These are phyloP conservation scores for Aepyceros melampus DNA, from an alignment of 2,113 vertebrate genomes.

Conservation along the genomic window DNA sequence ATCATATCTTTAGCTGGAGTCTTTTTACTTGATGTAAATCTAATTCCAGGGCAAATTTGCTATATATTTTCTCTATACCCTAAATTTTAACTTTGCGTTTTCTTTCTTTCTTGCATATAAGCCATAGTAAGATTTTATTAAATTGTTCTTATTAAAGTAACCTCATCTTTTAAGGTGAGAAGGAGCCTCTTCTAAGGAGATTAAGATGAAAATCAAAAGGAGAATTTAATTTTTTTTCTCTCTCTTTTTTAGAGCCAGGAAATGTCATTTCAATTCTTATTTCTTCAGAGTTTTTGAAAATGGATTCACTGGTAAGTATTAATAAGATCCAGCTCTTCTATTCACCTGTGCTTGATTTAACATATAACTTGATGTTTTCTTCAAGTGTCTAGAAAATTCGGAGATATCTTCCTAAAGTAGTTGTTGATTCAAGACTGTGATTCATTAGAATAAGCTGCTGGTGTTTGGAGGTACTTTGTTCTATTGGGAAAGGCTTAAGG, in stretches of 20 bases:
- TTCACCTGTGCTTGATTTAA: not conserved
- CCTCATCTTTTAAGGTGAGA: slow-evolving; percentile 26
- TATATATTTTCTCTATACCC: not conserved
- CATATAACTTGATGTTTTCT: not conserved
- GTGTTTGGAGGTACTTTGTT: not conserved
- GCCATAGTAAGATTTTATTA: not conserved
- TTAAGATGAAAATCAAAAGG: slow-evolving; percentile 1
- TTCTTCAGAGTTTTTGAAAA: slow-evolving; percentile 99
- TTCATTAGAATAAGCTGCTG: not conserved
- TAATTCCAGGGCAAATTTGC: slow-evolving; percentile 15
- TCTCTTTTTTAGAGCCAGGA: slow-evolving; percentile 91
- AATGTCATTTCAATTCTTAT: slow-evolving; percentile 99
- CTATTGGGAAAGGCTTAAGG: not conserved
- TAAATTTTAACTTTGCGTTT: slow-evolving; percentile 4
- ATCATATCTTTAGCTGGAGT: not conserved
- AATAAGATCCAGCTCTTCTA: slow-evolving; percentile 10
- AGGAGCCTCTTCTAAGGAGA: slow-evolving; percentile 18
- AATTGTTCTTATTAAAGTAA: slow-evolving; percentile 40
- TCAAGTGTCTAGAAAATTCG: slow-evolving; percentile 13
- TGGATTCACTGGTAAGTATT: slow-evolving; percentile 98
- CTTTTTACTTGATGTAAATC: not conserved
- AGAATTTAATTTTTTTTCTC: slow-evolving; percentile 40
- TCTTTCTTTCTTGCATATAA: slow-evolving; percentile 32
- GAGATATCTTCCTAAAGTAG: not conserved
- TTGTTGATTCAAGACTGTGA: slow-evolving; percentile 4